Evolutionary conservation across 1,140 invertebrate species (phyloP).

Genomic region (Amphibalanus amphitrite): DNA sequence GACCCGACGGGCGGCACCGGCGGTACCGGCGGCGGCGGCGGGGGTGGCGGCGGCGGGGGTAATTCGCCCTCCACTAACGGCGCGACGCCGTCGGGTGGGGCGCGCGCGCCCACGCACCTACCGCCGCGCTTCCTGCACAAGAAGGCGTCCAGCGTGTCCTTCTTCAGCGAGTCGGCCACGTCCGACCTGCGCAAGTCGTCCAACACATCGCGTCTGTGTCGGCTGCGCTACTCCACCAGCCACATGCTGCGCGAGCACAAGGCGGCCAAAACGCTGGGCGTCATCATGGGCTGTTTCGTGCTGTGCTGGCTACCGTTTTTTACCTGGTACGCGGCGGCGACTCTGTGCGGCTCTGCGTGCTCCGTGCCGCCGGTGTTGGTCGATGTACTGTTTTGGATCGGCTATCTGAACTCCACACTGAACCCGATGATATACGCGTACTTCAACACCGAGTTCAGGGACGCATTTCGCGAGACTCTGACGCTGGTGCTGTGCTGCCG

Average conservation of each 20-base stretch:
- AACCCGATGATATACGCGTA: constrained; percentile 95
- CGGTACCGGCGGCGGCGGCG: constrained; percentile 72
- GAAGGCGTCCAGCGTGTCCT: not conserved
- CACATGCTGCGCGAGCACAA: constrained; percentile 62
- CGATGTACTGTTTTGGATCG: constrained; percentile 89
- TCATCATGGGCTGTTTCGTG: constrained; percentile 42
- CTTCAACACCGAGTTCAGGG: constrained; percentile 94
- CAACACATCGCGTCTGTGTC: not conserved
- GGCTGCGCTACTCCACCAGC: not conserved
- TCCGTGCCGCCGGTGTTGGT: constrained; percentile 64
- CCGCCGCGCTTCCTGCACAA: not conserved
- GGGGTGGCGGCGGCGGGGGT: constrained; percentile 51
- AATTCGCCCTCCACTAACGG: not conserved
- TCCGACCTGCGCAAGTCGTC: not conserved
- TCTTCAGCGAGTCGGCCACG: not conserved
- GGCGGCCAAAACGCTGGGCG: constrained; percentile 74
- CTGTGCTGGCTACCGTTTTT: too few species aligned
- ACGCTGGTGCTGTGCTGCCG: constrained; percentile 3
- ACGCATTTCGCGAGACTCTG: constrained; percentile 87
- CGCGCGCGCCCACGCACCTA: not conserved
- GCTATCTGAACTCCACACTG: constrained; percentile 77
- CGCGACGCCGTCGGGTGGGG: not conserved
- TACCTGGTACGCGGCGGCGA: constrained; percentile 73
- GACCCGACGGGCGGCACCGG: not conserved
- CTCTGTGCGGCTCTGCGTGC: constrained; percentile 55